phyloP scores from a whole-genome alignment of 2,888 invertebrate genomes.

The Cerastis rubricosa region DNA sequence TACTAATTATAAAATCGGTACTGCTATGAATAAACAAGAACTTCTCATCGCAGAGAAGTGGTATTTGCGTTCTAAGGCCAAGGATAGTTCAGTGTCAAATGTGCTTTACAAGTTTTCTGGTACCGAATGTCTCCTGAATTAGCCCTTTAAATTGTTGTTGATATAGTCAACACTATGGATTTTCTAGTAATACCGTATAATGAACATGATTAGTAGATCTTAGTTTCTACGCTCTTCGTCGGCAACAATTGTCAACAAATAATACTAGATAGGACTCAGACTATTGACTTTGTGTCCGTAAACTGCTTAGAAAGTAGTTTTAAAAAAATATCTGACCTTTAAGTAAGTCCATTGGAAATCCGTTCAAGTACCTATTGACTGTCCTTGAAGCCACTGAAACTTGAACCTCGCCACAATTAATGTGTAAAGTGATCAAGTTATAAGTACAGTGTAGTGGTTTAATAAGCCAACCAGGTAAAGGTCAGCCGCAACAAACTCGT shows the following conservation, averaged over 20 bases:
- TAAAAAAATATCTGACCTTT: not conserved
- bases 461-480: slow-evolving; percentile 33
- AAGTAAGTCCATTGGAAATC: not conserved
- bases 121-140: not conserved
- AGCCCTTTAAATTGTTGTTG: not conserved
- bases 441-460: slow-evolving; percentile 16
- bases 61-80: slow-evolving; percentile 20
- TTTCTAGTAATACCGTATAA: not conserved
- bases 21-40: slow-evolving; percentile 15
- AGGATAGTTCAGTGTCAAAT: slow-evolving; percentile 20
- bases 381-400: slow-evolving; percentile 12
- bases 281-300: not conserved
- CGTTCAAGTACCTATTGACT: not conserved
- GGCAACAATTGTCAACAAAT: not conserved
- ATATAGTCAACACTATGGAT: not conserved
- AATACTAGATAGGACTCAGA: not conserved
- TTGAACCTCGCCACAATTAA: slow-evolving; percentile 2
- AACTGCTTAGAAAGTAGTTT: not conserved
- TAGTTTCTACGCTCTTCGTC: not conserved
- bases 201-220: not conserved
- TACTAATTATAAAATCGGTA: slow-evolving; percentile 5
- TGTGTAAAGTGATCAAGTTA: slow-evolving; percentile 15
- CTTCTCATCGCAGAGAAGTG: not conserved
- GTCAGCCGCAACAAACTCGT: slow-evolving; percentile 7
- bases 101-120: not conserved